Percentiles rank a stretch among this genome's conserved stretches.
Conservation (phyloP, 2,888 invertebrate species). For the Lottia scabra region DNA sequence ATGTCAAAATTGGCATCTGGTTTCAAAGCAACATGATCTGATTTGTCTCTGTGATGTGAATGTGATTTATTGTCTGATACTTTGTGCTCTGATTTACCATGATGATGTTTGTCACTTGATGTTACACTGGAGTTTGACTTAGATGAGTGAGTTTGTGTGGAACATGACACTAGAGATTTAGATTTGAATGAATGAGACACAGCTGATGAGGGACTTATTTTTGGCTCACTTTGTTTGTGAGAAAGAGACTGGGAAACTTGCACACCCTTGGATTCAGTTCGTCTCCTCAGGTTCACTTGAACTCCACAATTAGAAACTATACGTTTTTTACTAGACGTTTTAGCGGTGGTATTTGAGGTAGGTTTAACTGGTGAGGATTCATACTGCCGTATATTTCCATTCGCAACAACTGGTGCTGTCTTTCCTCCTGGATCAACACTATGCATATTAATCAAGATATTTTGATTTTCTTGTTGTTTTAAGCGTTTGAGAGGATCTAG, state of each 20-base stretch:
- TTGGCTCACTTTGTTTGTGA: not conserved
- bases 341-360: conserved; percentile 9
- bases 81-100: not conserved
- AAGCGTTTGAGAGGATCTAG: not conserved
- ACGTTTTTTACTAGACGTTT: conserved; percentile 35
- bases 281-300: conserved; percentile 51
- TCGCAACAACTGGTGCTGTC: not conserved
- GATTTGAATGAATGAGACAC: not conserved
- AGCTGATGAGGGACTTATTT: not conserved
- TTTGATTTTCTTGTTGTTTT: conserved; percentile 3
- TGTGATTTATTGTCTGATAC: not conserved
- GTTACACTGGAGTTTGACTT: not conserved
- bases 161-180: not conserved
- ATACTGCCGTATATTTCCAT: not conserved
- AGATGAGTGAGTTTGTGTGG: not conserved
- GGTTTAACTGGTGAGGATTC: not conserved
- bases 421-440: conserved; percentile 1
- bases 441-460: not conserved
- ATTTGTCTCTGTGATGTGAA: not conserved
- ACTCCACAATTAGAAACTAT: conserved; percentile 52
- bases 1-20: not conserved
- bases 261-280: conserved; percentile 46
- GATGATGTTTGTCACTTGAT: not conserved
- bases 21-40: not conserved
- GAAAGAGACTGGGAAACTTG: conserved; percentile 36